Evolutionary conservation across 2,797 vertebrate species (phyloP), one percentile per base, ranked within the genome.

Genomic region (Sternarchorhynchus goeldii): DNA sequence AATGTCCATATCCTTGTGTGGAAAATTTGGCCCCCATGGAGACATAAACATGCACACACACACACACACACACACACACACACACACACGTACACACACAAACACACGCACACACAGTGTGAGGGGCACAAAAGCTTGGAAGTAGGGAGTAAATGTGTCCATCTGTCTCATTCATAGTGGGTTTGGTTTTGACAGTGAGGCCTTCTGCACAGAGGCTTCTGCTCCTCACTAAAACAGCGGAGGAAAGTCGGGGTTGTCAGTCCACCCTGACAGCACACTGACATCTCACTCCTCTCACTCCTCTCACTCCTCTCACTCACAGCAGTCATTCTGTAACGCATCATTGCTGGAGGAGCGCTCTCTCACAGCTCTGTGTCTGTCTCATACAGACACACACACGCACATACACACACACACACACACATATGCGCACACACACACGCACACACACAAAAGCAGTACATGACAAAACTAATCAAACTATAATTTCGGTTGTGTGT

Each of bases 121-220:
- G 25, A 70, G 45, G 36, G 71, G 25, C 58, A 71, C 41, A 65
- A 82, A 77, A 77, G 56, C 69, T 76, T 1, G 56, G 80, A 78
- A 83, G 74, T 75, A 62, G 70, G 64, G 50, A 68, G 66, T 79
- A 73, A 82, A 83, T 83, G 79, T 81, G 70, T 72, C 75, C 81
- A 82, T 87, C 84, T 82, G 84, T 84, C 78, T 86, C 79, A 83
- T 87, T 87, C 75, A 74, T 77, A 65, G 59, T 81, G 81, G 83
- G 81, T 85, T 86, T 81, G 76, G 77, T 72, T 45, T 81, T 83
- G 73, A 71, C 79, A 83, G 73, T 62, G 69, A 83, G 71, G 50
- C 20, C 3, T 57, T 57, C 68, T 75, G 77, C 71, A 77, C 63
- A 75, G 53, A 70, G 74, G 65, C 67, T 79, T 77, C 72, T 69